Conservation (phyloP, 92 coral and sea anemone species). For the Zoanthus sansibaricus region DNA sequence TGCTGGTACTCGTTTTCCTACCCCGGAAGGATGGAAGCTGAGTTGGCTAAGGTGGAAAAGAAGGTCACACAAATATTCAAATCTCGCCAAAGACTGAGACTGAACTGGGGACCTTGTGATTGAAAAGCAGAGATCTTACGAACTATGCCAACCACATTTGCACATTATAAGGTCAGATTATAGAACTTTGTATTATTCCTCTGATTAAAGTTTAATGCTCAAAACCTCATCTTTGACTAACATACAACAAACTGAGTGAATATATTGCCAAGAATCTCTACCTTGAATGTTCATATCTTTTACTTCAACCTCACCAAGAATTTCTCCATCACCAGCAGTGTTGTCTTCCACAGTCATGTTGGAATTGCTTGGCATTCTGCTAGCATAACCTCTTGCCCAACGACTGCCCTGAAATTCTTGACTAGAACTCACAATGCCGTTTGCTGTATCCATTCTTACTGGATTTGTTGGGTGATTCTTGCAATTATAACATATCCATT, state of each 20-base stretch:
- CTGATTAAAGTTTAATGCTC: background rate
- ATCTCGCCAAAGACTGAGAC: too few species aligned
- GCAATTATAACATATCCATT: conserved; percentile 98
- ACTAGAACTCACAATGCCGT: conserved; percentile 45
- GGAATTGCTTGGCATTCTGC: conserved; percentile 38
- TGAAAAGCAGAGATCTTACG: too few species aligned
- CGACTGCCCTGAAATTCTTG: background rate
- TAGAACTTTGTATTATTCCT: too few species aligned
- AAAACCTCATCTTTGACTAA: too few species aligned
- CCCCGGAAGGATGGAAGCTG: too few species aligned
- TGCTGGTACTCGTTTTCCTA: too few species aligned
- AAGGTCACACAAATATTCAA: too few species aligned
- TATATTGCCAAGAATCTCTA: background rate
- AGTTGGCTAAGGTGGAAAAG: too few species aligned
- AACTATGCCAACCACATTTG: too few species aligned
- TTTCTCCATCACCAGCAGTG: conserved; percentile 66
- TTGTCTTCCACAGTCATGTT: conserved; percentile 35
- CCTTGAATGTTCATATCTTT: conserved; percentile 95
- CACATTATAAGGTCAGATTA: too few species aligned
- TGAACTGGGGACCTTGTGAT: too few species aligned
- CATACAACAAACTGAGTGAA: too few species aligned
- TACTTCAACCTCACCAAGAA: conserved; percentile 85
- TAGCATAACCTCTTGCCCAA: conserved; percentile 1
- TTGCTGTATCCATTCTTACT: conserved; percentile 72
- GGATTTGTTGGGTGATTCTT: conserved; percentile 92